phyloP scores from a whole-genome alignment of 2,797 vertebrate species.

The Anguilla pacifica region DNA sequence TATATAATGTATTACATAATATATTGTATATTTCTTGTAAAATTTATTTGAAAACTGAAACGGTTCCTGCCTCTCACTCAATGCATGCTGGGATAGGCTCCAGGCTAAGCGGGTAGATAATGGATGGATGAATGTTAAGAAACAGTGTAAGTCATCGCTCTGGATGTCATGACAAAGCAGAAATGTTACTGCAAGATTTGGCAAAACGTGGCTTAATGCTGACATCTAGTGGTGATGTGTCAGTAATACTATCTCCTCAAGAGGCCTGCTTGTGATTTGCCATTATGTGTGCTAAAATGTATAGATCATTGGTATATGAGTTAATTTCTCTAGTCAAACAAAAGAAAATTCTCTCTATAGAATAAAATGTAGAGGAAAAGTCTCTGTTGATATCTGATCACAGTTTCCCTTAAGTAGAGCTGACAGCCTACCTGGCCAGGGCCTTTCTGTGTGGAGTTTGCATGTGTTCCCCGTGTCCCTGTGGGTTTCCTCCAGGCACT shows the following conservation, averaged over 20 bases:
- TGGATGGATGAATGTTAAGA: background rate
- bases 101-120: too few relatives aligned
- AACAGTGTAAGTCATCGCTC: background rate
- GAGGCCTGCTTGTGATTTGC: background rate
- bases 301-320: background rate
- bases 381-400: background rate
- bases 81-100: too few relatives aligned
- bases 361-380: background rate
- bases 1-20: too few relatives aligned
- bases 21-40: too few relatives aligned
- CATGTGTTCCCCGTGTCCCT: too few relatives aligned
- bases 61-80: too few relatives aligned
- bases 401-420: background rate
- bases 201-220: background rate
- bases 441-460: too few relatives aligned
- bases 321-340: background rate
- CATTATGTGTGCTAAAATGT: background rate
- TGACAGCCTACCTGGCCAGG: too few relatives aligned
- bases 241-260: background rate
- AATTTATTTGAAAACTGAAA: too few relatives aligned
- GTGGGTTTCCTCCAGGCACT: too few relatives aligned
- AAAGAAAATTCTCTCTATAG: background rate
- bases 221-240: constrained; percentile 2
- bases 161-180: background rate
- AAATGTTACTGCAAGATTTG: background rate